Evolutionary conservation across 2,113 vertebrate genomes (phyloP).

Genomic region (Cisticola juncidis): DNA sequence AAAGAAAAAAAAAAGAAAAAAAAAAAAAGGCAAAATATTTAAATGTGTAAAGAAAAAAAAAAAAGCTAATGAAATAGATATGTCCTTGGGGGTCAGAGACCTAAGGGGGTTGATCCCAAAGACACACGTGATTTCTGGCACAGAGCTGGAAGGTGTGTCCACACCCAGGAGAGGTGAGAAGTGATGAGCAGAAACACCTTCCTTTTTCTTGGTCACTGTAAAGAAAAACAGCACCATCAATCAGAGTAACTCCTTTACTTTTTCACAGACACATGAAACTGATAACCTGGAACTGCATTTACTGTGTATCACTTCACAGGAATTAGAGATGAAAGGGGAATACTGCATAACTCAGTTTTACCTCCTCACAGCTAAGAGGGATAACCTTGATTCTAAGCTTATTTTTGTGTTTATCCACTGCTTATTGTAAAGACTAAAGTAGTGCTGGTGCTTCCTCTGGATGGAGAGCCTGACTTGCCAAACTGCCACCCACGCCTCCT

Average conservation of each 20-base stretch:
- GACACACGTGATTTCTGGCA: rapidly evolving
- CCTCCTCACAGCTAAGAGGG: not conserved
- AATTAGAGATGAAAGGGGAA: not conserved
- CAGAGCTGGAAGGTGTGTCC: not conserved
- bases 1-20: not conserved
- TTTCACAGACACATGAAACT: not conserved
- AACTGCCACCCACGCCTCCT: not conserved
- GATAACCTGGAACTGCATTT: not conserved
- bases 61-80: not conserved
- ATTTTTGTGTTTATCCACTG: not conserved
- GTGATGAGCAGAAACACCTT: not conserved
- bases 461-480: not conserved
- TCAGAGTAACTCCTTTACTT: not conserved
- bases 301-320: not conserved
- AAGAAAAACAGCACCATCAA: not conserved
- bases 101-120: not conserved
- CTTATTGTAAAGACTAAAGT: not conserved
- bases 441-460: not conserved
- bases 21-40: not conserved
- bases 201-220: not conserved
- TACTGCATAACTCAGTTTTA: not conserved
- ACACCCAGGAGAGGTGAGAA: not conserved
- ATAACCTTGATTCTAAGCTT: not conserved
- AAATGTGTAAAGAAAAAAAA: not conserved
- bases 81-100: not conserved